Conservation (phyloP, 2,888 invertebrate species). For the Dasysyrphus albostriatus region DNA sequence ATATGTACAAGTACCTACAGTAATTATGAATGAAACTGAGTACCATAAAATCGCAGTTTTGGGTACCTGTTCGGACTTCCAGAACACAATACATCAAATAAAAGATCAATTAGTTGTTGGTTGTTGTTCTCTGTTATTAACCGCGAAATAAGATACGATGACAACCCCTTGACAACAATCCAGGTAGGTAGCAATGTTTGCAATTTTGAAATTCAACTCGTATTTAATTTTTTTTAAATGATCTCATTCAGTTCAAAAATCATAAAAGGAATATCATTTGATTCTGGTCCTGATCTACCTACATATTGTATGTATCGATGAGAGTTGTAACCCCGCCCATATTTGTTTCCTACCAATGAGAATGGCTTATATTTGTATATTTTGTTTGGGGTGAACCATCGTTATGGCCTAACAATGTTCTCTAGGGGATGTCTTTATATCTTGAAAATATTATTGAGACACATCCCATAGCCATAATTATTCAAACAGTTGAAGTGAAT, state of each 20-base stretch:
- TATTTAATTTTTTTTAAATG: background rate
- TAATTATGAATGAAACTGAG: constrained; percentile 40
- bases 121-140: constrained; percentile 10
- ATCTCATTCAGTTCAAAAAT: constrained; percentile 20
- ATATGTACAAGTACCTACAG: background rate
- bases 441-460: constrained; percentile 35
- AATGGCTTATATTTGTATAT: background rate
- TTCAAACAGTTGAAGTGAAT: constrained; percentile 49
- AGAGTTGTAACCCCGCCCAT: constrained; percentile 44
- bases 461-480: constrained; percentile 47
- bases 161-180: background rate
- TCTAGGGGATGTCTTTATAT: constrained; percentile 35
- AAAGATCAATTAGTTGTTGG: constrained; percentile 47
- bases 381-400: constrained; percentile 53
- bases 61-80: background rate
- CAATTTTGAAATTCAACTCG: constrained; percentile 8
- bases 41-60: constrained; percentile 20
- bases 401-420: constrained; percentile 36
- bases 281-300: constrained; percentile 47
- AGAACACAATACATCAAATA: background rate
- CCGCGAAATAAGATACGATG: background rate
- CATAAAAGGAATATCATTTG: background rate
- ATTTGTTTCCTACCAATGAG: constrained; percentile 52
- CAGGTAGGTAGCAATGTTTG: background rate
- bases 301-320: constrained; percentile 14